Evolutionary conservation across 2,113 vertebrate genomes (phyloP), one percentile per base, ranked within the genome.

Genomic region (Procavia capensis): DNA sequence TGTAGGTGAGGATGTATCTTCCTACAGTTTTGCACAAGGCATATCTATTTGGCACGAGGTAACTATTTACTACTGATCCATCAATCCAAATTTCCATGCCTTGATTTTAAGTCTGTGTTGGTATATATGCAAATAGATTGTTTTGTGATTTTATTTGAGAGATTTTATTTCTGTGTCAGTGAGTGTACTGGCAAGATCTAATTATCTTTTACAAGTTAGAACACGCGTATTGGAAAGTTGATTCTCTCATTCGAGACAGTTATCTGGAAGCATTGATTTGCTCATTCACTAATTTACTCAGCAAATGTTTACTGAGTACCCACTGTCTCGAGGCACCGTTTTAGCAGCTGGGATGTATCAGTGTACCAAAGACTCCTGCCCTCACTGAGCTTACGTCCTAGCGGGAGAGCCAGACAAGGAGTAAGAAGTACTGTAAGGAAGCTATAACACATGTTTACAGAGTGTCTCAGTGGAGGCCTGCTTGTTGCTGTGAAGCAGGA

Each of bases 41-140:
- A 54, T 54, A 54, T 54, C 50, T 54, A 54, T 54, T 14, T 29
- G 17, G 54, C 63, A n/a, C 43, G 14, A 41, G 47, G 59, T 24
- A 34, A 34, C 50, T 4, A 29, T 0, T 3, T 27, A 6, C 14
- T 27, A 6, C 14, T 10, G 43, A 66, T 45, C n/a, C 20, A 5
- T 43, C 6, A 2, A 29, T 3, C 31, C 24, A 20, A 39, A 4
- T 6, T 2, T 13, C 20, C 0, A 10, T 11, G 34, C 9, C 2
- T 7, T 25, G 43, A 64, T 31, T 43, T 22, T 9, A 47, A 17
- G 34, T 31, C 3, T 5, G 25, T 11, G 39, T 34, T 5, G 29
- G 82, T 16, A 14, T 5, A 17, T 2, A 14, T 59, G 66, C 50
- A 6, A 27, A 36, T 80, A 57, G 34, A 59, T 61, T 59, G 41